Percentiles rank a stretch among this genome's conserved stretches.
These are phyloP conservation scores for Premnoplex brunnescens DNA, from an alignment of 2,797 vertebrate genomes.

Conservation along the genomic window DNA sequence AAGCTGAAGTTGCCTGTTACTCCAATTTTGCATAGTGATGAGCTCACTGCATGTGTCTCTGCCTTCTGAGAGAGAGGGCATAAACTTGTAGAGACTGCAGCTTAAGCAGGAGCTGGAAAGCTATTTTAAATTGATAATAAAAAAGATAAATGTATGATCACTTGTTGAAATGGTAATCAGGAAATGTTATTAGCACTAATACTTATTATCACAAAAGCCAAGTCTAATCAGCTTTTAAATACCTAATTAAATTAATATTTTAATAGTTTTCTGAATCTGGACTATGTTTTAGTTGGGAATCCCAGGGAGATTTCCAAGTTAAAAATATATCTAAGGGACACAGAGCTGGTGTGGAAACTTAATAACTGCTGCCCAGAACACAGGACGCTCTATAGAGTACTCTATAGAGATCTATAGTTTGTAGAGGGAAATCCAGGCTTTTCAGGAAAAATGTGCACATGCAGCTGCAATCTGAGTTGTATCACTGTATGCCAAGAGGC, in stretches of 20 bases:
- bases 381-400: neutral
- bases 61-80: neutral
- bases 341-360: neutral
- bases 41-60: neutral
- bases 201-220: neutral
- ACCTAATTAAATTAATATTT: neutral
- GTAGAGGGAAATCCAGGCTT: neutral
- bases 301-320: neutral
- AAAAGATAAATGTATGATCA: neutral
- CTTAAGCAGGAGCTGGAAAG: neutral
- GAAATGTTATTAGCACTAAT: neutral
- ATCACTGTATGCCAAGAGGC: neutral
- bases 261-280: neutral
- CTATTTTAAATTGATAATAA: neutral
- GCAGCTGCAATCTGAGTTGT: neutral
- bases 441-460: neutral
- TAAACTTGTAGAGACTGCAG: neutral
- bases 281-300: neutral
- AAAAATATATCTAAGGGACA: neutral
- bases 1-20: neutral
- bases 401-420: neutral
- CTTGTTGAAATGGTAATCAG: neutral
- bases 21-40: neutral
- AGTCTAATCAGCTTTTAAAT: neutral
- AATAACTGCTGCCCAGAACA: neutral